phyloP scores from a whole-genome alignment of 2,113 vertebrate genomes.

The Donacobius atricapilla region DNA sequence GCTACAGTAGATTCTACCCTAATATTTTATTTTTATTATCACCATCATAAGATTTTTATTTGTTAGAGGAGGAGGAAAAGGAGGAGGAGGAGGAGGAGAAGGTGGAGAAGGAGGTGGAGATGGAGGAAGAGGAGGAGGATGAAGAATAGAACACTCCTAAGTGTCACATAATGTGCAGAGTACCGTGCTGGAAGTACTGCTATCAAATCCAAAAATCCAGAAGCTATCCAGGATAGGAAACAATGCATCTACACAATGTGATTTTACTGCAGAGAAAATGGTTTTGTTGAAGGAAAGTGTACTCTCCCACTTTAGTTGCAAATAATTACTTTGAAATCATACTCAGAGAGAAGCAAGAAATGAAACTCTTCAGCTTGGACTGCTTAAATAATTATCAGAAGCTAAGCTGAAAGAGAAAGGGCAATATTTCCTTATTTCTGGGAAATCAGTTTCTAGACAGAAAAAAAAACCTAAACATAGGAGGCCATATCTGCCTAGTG shows the following conservation, averaged over 20 bases:
- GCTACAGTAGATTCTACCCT: not conserved
- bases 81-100: not conserved
- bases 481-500: not conserved
- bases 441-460: not conserved
- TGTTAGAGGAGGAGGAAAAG: not conserved
- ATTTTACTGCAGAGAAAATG: not conserved
- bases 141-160: not conserved
- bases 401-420: not conserved
- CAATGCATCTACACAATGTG: not conserved
- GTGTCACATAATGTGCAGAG: not conserved
- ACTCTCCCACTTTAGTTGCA: not conserved
- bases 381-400: not conserved
- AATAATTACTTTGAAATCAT: not conserved
- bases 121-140: not conserved
- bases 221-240: not conserved
- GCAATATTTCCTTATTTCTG: constrained; percentile 17
- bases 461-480: not conserved
- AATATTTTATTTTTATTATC: not conserved
- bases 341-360: not conserved
- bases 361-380: not conserved
- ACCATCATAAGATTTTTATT: not conserved
- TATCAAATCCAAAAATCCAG: not conserved
- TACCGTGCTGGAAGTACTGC: not conserved
- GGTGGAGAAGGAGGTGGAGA: not conserved
- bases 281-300: not conserved